These are phyloP conservation scores for Caenorhabditis plicata DNA, from an alignment of 2,888 invertebrate genomes.

Conservation along the genomic window DNA sequence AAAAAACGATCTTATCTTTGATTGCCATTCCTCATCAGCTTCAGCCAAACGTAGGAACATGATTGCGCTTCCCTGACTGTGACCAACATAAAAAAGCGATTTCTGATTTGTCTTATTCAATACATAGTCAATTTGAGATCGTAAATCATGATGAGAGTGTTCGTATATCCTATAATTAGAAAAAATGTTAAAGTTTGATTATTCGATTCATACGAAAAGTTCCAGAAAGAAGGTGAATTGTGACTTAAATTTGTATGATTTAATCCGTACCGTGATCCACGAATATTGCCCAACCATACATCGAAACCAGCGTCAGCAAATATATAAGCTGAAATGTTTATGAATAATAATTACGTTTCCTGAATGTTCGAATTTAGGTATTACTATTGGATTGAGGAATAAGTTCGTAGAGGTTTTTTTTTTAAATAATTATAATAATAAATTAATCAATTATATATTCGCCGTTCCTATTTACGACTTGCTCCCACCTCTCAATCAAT, in stretches of 20 bases:
- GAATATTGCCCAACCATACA: slow-evolving; percentile 32
- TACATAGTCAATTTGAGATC: slow-evolving; percentile 25
- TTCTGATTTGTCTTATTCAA: slow-evolving; percentile 15
- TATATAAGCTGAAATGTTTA: too few relatives aligned
- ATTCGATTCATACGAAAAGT: background rate
- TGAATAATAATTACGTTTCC: background rate
- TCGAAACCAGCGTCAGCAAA: slow-evolving; percentile 34
- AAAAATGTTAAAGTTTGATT: background rate
- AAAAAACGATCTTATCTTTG: slow-evolving; percentile 22
- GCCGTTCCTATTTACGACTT: too few relatives aligned
- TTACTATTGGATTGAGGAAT: too few relatives aligned
- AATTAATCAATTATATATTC: too few relatives aligned
- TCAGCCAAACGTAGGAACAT: slow-evolving; percentile 28
- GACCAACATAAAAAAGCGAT: slow-evolving; percentile 25
- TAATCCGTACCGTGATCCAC: slow-evolving; percentile 19
- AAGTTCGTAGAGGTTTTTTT: too few relatives aligned
- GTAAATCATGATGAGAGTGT: slow-evolving; percentile 15
- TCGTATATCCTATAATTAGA: slow-evolving; percentile 18
- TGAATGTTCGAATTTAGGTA: background rate
- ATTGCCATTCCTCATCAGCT: slow-evolving; percentile 16
- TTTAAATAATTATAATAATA: too few relatives aligned
- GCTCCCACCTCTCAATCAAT: too few relatives aligned
- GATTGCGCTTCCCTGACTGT: slow-evolving; percentile 26
- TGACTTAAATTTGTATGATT: slow-evolving; percentile 11
- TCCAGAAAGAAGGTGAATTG: background rate